Base-by-base conservation (phyloP, 2,113 vertebrate genomes). In the Casuarius casuarius region DNA sequence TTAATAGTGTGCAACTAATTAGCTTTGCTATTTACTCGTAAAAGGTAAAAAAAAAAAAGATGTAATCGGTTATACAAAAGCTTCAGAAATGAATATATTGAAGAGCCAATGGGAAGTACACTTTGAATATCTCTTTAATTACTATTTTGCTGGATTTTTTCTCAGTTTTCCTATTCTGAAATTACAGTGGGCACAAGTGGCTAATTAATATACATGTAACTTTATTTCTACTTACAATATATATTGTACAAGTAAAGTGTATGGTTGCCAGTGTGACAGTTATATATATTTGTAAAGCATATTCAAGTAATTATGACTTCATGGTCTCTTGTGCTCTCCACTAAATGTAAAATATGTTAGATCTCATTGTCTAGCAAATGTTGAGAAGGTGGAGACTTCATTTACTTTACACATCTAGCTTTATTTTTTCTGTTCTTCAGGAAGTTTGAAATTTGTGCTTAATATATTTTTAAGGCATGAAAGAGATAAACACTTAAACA, bases 1-100 rank as follows among this genome's bases (percentile, higher is more conserved):
- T 98, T 98, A 98, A 98, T 98, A 98, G 94, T 97, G 95, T 98
- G 94, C 92, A 78, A 97, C 97, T 98, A 97, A 98, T 98, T 98
- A 97, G 97, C 96, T 97, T 97, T 97, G 75, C 81, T 97, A 92
- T 98, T 98, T 97, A 97, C 96, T 95, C 1, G 7, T 76, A 97
- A 91, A 97, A 97, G 93, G 97, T 95, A n/a, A 66, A 91, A 82
- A 96, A 93, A 72, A 93, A 82, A 94, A 40, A 91, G 82, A 95
- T 91, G 66, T 68, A 93, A 97, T 98, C 96, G 80, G 95, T 96
- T 97, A 44, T 26, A 58, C 42, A 40, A 70, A 97, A 75, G 91
- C 90, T 94, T 86, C 42, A 70, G 80, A 89, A 91, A 90, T 56
- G 2, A 92, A 29, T 33, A 66, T 38, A 31, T 96, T 97, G 68